These are phyloP conservation scores for Harpagus bidentatus DNA, from an alignment of 2,113 vertebrate species.

Conservation along the genomic window DNA sequence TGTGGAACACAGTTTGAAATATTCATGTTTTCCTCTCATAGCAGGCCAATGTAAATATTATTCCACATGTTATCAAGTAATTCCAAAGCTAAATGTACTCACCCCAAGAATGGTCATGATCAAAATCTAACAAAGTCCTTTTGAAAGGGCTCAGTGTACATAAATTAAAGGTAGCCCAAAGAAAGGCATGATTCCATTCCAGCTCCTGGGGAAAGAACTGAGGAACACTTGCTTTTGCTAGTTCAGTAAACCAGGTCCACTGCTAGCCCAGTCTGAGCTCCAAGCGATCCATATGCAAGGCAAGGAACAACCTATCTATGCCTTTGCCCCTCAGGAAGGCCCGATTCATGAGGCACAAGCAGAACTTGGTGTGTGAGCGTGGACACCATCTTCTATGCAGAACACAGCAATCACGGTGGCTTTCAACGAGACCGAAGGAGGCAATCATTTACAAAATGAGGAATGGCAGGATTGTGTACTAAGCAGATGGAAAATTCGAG, in stretches of 20 bases:
- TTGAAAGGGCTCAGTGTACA: not conserved
- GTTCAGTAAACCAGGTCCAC: not conserved
- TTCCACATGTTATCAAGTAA: slow-evolving; percentile 71
- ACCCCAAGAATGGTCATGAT: slow-evolving; percentile 36
- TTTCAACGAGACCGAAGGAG: not conserved
- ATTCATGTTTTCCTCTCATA: slow-evolving; percentile 62
- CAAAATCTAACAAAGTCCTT: slow-evolving; percentile 41
- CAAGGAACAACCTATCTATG: not conserved
- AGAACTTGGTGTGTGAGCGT: not conserved
- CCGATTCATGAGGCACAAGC: not conserved
- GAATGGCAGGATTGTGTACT: not conserved
- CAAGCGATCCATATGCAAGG: not conserved
- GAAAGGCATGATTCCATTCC: not conserved
- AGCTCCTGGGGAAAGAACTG: not conserved
- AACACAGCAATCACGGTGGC: not conserved
- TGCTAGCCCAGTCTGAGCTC: not conserved
- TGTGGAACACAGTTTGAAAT: slow-evolving; percentile 64
- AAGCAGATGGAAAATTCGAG: not conserved
- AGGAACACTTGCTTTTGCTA: not conserved
- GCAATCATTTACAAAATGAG: not conserved
- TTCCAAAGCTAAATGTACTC: slow-evolving; percentile 58
- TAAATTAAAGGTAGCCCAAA: slow-evolving; percentile 22
- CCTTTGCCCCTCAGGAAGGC: not conserved
- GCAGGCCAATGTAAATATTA: slow-evolving; percentile 67
- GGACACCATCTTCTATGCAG: not conserved